Base-by-base conservation (phyloP, 2,888 invertebrate genomes). In the Amphipyra tragopoginis region DNA sequence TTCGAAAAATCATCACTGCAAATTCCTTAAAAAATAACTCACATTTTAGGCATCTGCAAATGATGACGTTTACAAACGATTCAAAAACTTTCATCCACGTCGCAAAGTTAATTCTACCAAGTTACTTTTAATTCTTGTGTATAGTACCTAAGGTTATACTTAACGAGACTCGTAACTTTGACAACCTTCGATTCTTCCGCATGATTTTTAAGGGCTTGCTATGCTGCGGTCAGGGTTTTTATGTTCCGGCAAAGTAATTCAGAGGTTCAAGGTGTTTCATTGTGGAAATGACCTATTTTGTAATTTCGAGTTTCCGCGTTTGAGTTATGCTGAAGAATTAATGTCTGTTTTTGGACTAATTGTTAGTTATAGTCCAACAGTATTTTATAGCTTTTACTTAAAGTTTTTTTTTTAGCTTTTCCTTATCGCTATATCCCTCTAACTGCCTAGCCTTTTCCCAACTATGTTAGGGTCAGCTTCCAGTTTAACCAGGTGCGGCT, bases 101-200 rank as follows among this genome's bases (percentile, higher is more conserved):
- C 29, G 7, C 29, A 36, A 38, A 40, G 11, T 40, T 14, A 7
- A 47, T 42, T 55, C 55, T 54, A 49, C 56, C 38, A n/a, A 40
- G 36, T 34, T 50, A 59, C 34, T 43, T 70, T 69, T 21, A 65
- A 65, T 56, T 70, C 44, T 10, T 43, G 34, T 53, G 45, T 44
- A 54, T 42, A 39, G 33, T 47, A 49, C 75, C 59, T 76, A 70
- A 76, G 66, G 58, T 61, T 71, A 64, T 48, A 55, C 15, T 72
- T 64, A 76, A 68, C 56, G 50, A 68, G 58, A 15, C 65, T 65
- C 74, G 65, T 76, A 76, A 76, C 39, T 76, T 68, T 44, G 42
- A 4, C 0, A 34, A 40, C 76, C 76, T 76, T 76, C 77, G 52
- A 76, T 76, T 61, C 61, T 76, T 76, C 76, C 77, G 70, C 53